phyloP scores from a whole-genome alignment of 1,140 invertebrate genomes.

The Linepithema humile region DNA sequence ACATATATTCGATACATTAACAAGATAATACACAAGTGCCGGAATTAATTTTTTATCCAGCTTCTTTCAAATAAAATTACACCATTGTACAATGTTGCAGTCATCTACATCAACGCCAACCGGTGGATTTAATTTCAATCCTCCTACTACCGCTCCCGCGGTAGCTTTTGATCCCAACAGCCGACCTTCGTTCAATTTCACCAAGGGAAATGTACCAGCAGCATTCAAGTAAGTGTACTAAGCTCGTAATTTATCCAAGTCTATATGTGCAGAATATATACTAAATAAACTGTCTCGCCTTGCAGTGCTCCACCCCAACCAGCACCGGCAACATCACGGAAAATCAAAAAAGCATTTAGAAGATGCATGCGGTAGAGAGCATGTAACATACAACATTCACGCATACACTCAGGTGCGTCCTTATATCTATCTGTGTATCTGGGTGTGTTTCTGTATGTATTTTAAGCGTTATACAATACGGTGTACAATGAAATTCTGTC shows the following conservation, averaged over 20 bases:
- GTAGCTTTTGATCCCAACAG: constrained; percentile 80
- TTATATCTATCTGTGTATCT: constrained; percentile 56
- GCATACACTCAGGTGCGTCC: constrained; percentile 51
- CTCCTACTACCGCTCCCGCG: constrained; percentile 65
- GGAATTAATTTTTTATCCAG: constrained; percentile 14
- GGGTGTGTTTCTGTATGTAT: constrained; percentile 62
- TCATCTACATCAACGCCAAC: constrained; percentile 68
- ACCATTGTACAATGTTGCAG: constrained; percentile 43
- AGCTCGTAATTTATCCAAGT: background rate
- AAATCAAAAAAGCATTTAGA: constrained; percentile 82
- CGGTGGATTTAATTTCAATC: constrained; percentile 78
- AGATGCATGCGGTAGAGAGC: constrained; percentile 76
- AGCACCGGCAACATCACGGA: constrained; percentile 61
- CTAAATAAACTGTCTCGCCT: constrained; percentile 2
- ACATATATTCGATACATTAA: background rate
- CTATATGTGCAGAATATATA: background rate
- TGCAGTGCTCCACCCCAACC: constrained; percentile 72
- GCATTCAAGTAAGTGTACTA: constrained; percentile 78
- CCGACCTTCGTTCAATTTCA: constrained; percentile 81
- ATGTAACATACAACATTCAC: constrained; percentile 46
- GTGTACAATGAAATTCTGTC: constrained; percentile 63
- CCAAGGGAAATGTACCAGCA: constrained; percentile 77
- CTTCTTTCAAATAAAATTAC: constrained; percentile 21
- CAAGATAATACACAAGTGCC: background rate
- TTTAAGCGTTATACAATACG: constrained; percentile 60